phyloP scores from a whole-genome alignment of 2,888 invertebrate species.

The Drosophila nr. medialis region DNA sequence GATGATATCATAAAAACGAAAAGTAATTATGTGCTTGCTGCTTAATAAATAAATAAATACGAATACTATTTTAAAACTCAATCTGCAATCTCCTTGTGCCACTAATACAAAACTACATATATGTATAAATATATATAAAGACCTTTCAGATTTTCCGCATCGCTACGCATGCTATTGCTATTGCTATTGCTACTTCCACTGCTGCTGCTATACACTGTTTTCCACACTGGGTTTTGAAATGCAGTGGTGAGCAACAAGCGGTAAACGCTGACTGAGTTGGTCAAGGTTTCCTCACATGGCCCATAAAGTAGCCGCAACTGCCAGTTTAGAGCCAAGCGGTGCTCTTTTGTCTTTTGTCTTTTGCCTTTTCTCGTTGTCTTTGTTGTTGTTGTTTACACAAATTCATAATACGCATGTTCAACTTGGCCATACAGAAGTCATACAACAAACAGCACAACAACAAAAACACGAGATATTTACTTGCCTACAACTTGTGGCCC shows the following conservation, averaged over 20 bases:
- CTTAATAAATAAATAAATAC: constrained; percentile 53
- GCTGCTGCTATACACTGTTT: constrained; percentile 22
- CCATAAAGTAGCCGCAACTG: constrained; percentile 56
- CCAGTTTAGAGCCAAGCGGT: constrained; percentile 38
- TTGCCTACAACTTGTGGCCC: constrained; percentile 48
- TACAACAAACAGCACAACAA: constrained; percentile 12
- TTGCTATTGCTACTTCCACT: neutral
- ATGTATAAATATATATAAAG: constrained; percentile 1
- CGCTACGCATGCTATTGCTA: constrained; percentile 54
- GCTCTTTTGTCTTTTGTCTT: constrained; percentile 56
- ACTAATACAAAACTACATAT: neutral
- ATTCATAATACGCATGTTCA: constrained; percentile 63
- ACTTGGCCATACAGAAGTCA: constrained; percentile 27
- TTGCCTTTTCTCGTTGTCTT: neutral
- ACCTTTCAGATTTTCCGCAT: constrained; percentile 77
- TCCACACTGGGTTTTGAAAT: constrained; percentile 66
- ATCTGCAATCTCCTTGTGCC: constrained; percentile 47
- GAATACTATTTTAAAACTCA: constrained; percentile 39
- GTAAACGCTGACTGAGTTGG: constrained; percentile 67
- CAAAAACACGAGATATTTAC: constrained; percentile 22
- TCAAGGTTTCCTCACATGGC: constrained; percentile 69
- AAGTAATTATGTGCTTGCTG: constrained; percentile 45
- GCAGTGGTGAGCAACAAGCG: constrained; percentile 52
- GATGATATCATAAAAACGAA: constrained; percentile 55
- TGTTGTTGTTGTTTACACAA: constrained; percentile 40